phyloP scores from a whole-genome alignment of 2,797 vertebrate genomes.

The Alauda arvensis region DNA sequence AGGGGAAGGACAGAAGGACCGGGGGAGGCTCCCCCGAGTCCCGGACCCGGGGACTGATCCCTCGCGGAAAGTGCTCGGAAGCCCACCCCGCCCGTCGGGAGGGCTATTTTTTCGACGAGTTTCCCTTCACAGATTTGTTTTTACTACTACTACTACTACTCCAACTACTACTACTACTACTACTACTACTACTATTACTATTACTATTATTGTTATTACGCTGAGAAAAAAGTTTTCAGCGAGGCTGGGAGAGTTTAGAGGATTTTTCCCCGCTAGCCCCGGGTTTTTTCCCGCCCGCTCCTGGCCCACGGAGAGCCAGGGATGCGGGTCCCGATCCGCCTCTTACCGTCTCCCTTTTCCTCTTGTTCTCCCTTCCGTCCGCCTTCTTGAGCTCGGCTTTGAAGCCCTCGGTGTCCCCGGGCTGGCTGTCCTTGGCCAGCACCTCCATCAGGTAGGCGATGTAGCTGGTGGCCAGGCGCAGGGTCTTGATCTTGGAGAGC shows the following conservation, averaged over 20 bases:
- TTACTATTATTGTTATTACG: not conserved
- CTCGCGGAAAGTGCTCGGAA: not conserved
- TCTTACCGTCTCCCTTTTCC: constrained; percentile 88
- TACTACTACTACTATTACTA: not conserved
- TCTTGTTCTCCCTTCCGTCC: constrained; percentile 84
- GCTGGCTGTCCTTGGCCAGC: constrained; percentile 85
- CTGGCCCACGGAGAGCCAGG: not conserved
- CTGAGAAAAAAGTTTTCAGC: not conserved
- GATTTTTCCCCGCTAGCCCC: rapidly evolving
- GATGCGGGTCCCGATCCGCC: not conserved
- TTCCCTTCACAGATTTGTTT: not conserved
- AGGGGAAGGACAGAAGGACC: not conserved
- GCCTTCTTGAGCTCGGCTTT: constrained; percentile 92
- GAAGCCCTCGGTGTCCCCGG: constrained; percentile 87
- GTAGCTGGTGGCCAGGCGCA: constrained; percentile 95
- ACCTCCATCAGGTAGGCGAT: constrained; percentile 99
- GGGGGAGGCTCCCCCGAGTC: not conserved
- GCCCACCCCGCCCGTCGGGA: not conserved
- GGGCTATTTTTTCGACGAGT: not conserved
- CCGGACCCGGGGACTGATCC: not conserved
- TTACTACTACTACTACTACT: not conserved
- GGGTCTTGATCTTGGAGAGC: constrained; percentile 95
- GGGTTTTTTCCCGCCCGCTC: not conserved
- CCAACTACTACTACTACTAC: not conserved
- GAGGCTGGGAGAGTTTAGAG: not conserved